These are phyloP conservation scores for Ancistrus triradiatus DNA, from an alignment of 2,113 vertebrate species.

Conservation along the genomic window DNA sequence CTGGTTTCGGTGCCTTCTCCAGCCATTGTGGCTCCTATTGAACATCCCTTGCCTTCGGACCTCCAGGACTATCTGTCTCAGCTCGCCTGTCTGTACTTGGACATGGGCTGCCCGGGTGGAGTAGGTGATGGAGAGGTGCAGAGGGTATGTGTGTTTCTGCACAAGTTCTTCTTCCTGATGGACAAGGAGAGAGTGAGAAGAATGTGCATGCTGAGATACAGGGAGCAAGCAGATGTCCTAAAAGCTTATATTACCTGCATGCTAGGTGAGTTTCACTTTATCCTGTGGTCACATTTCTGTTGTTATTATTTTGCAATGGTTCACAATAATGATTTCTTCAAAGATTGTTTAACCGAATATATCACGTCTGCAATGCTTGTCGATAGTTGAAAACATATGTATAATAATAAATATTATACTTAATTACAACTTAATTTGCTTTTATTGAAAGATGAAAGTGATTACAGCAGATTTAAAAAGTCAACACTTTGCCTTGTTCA, in stretches of 20 bases:
- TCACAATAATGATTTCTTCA: no score
- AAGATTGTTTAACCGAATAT: no score
- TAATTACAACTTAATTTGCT: no score
- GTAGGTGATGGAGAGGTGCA: constrained; percentile 18
- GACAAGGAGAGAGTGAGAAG: constrained; percentile 81
- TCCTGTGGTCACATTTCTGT: neutral
- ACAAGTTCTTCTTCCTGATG: constrained; percentile 84
- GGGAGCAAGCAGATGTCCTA: constrained; percentile 66
- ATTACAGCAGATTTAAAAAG: no score
- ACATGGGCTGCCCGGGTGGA: constrained; percentile 70
- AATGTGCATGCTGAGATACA: constrained; percentile 73
- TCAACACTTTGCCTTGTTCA: no score
- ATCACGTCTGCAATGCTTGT: no score
- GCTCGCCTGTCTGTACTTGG: constrained; percentile 79
- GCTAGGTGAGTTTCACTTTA: constrained; percentile 71
- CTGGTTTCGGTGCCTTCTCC: neutral
- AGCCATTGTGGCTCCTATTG: constrained; percentile 27
- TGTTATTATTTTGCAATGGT: no score
- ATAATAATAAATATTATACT: no score
- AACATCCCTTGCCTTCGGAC: constrained; percentile 58
- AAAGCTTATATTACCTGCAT: constrained; percentile 78
- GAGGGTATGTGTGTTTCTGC: constrained; percentile 72
- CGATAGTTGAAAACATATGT: no score
- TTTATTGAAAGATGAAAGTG: no score
- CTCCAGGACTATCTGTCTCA: constrained; percentile 71